Base-by-base conservation (phyloP, 2,888 invertebrate species). In the Drosophila birchii region DNA sequence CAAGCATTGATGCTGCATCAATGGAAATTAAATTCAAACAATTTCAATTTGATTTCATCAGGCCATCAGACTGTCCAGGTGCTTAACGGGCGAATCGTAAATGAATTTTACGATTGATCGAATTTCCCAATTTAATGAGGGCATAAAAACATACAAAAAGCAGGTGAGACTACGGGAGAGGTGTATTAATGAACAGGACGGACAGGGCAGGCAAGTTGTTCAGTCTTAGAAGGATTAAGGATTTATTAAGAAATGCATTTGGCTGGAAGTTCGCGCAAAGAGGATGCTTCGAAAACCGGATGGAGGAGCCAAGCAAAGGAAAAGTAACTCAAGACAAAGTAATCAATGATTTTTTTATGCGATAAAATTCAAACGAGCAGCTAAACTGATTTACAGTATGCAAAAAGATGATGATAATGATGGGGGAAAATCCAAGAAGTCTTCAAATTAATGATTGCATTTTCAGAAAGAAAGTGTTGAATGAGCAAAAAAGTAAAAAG, bases 51-150 rank as follows among this genome's bases (percentile, higher is more conserved):
- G 9, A 79, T 70, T 74, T 56, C 39, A 64, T 23, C 4, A 38
- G 58, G 7, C 51, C 51, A 59, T 26, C 47, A 39, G 39, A 29
- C 49, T 36, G 23, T 36, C 36, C 45, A 51, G 51, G 32, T 63
- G 58, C 39, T 41, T 29, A 57, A 63, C 59, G 58, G 68, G 67
- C 20, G 59, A 78, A 74, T 53, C 58, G 62, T 64, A 75, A 82
- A 81, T 79, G 70, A 81, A 78, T 79, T 82, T 74, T 53, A 67
- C 71, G 60, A 73, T 56, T 76, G 77, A 82, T 82, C 71, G 74
- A 78, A 68, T 76, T 76, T 62, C 20, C 68, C 44, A 72, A 64
- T 72, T 76, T 69, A 81, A 81, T 70, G 72, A 75, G 60, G 57
- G 55, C 44, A 53, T 26, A 58, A 45, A 32, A 32, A 66, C 29